A percentile compares a stretch with the other conserved stretches of the same genome.
Conservation (phyloP, 1,140 invertebrate species). For the Philopotamus ludificatus region DNA sequence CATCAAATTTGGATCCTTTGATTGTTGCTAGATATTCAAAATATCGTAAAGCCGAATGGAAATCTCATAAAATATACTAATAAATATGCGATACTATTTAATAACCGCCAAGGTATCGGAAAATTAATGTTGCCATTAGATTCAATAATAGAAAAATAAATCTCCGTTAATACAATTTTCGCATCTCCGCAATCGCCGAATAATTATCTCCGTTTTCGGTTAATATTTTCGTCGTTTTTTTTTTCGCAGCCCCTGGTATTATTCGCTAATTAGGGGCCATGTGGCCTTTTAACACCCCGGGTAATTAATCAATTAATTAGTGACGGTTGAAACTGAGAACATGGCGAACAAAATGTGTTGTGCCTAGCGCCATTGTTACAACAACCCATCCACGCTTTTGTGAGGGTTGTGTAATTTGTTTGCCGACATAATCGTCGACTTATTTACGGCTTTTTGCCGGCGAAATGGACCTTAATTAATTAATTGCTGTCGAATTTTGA, state of each 20-base stretch:
- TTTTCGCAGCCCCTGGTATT: neutral
- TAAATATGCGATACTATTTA: no score
- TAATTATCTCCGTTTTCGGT: no score
- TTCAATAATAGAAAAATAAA: no score
- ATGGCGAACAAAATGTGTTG: constrained; percentile 5
- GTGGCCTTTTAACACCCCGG: neutral
- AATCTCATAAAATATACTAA: no score
- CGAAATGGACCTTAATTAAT: neutral
- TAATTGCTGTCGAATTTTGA: neutral
- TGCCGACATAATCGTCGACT: neutral
- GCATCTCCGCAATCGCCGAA: no score
- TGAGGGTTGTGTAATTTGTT: neutral
- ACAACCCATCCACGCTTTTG: constrained; percentile 1
- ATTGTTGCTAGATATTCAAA: no score
- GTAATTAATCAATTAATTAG: constrained; percentile 24
- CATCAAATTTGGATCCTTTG: no score
- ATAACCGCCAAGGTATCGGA: no score
- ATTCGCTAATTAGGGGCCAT: neutral
- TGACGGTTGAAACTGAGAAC: neutral
- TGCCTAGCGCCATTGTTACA: neutral
- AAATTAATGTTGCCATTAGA: no score
- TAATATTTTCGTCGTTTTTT: no score
- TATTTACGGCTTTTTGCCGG: neutral
- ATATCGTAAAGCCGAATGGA: no score
- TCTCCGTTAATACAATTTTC: no score